Percentiles rank a stretch among this genome's conserved stretches.
Conservation (phyloP, 1,140 invertebrate species). For the Polyergus mexicanus region DNA sequence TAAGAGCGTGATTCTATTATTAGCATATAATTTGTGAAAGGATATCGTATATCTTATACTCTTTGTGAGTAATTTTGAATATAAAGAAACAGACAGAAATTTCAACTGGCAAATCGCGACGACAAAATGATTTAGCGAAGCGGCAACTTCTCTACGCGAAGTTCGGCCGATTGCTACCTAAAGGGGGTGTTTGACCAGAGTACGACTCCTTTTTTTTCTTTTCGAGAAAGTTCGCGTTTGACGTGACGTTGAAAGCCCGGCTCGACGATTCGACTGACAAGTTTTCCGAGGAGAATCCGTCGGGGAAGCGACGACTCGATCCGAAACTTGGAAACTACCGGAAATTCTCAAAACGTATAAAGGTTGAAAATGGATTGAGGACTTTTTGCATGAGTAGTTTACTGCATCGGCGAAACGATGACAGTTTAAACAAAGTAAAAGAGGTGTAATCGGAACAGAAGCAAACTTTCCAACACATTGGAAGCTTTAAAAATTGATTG, state of each 20-base stretch:
- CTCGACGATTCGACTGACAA: constrained; percentile 43
- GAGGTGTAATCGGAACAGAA: neutral
- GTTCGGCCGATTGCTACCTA: constrained; percentile 61
- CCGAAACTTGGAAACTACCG: constrained; percentile 58
- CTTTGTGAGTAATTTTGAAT: neutral
- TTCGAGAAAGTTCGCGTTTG: constrained; percentile 62
- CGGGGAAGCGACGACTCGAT: neutral
- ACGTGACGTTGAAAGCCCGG: constrained; percentile 64
- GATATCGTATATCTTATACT: neutral
- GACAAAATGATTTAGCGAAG: constrained; percentile 56
- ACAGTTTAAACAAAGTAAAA: neutral
- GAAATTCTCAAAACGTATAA: constrained; percentile 22
- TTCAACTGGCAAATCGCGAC: constrained; percentile 24
- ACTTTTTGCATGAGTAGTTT: constrained; percentile 28
- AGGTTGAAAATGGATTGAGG: constrained; percentile 24
- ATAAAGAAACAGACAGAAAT: constrained; percentile 21
- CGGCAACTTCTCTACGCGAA: constrained; percentile 48
- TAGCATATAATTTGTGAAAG: neutral
- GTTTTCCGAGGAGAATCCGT: constrained; percentile 43
- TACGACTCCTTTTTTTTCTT: constrained; percentile 70
- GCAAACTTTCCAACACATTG: neutral
- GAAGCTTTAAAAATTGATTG: neutral
- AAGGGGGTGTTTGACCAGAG: constrained; percentile 65
- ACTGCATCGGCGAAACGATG: neutral
- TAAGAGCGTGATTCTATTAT: neutral